Conservation (phyloP, 2,797 vertebrate species). For the Huso huso region DNA sequence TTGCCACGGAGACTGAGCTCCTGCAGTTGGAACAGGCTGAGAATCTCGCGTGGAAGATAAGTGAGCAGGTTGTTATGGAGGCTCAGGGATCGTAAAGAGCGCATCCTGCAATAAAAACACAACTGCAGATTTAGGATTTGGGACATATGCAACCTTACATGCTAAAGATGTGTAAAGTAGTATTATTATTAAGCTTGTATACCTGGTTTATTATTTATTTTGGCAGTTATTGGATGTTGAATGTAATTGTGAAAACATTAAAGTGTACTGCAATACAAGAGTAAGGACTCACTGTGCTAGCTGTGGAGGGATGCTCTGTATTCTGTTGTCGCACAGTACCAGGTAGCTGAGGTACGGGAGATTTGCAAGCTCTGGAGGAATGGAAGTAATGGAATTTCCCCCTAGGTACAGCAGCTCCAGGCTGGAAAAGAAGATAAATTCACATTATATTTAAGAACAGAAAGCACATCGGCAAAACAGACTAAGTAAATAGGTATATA, state of each 20-base stretch:
- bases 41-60: conserved; percentile 92
- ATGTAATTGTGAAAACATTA: background rate
- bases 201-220: too few relatives aligned
- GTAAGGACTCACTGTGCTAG: conserved; percentile 77
- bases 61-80: conserved; percentile 95
- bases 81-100: conserved; percentile 89
- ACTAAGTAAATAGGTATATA: too few relatives aligned
- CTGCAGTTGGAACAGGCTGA: conserved; percentile 84
- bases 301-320: conserved; percentile 92
- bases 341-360: conserved; percentile 83
- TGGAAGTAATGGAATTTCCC: conserved; percentile 87
- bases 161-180: background rate
- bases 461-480: background rate
- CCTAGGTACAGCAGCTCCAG: conserved; percentile 93
- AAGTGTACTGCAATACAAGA: background rate
- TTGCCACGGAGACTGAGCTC: conserved; percentile 96
- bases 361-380: conserved; percentile 89
- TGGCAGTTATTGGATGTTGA: too few relatives aligned
- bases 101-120: conserved; percentile 57
- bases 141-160: background rate
- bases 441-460: background rate
- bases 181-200: too few relatives aligned
- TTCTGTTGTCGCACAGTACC: conserved; percentile 94
- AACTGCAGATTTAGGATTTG: background rate
- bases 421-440: conserved; percentile 50